Conservation (phyloP, 2,797 vertebrate species). For the Calcarius lapponicus region DNA sequence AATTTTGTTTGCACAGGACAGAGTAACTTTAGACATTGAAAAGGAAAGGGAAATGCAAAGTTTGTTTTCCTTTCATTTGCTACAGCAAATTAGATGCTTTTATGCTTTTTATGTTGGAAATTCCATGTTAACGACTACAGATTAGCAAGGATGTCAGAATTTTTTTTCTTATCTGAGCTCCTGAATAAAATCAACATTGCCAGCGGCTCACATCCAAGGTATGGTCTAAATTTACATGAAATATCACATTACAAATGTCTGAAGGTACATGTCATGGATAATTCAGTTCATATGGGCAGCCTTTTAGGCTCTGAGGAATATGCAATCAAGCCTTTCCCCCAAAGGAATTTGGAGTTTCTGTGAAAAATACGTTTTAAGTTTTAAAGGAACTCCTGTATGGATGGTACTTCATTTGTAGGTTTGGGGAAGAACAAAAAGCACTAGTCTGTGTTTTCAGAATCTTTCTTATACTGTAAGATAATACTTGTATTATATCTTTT, state of each 20-base stretch:
- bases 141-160: conserved; percentile 74
- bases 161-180: conserved; percentile 78
- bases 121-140: conserved; percentile 76
- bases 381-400: conserved; percentile 31
- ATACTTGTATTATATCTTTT: neutral
- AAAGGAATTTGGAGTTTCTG: conserved; percentile 76
- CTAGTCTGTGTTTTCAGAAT: neutral
- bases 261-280: conserved; percentile 86
- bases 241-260: conserved; percentile 84
- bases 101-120: conserved; percentile 77
- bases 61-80: conserved; percentile 77
- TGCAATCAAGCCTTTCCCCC: conserved; percentile 79
- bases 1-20: conserved; percentile 50
- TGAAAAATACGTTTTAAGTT: conserved; percentile 71
- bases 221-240: conserved; percentile 87
- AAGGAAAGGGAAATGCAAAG: conserved; percentile 66
- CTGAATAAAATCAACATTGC: conserved; percentile 77
- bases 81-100: conserved; percentile 76
- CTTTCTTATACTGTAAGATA: neutral
- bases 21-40: conserved; percentile 63
- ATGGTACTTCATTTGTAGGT: neutral
- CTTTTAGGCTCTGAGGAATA: conserved; percentile 78
- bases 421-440: neutral
- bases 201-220: conserved; percentile 77
- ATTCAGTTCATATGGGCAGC: conserved; percentile 87